Base-by-base conservation (phyloP, 2,797 vertebrate genomes). In the Poecile montanus region DNA sequence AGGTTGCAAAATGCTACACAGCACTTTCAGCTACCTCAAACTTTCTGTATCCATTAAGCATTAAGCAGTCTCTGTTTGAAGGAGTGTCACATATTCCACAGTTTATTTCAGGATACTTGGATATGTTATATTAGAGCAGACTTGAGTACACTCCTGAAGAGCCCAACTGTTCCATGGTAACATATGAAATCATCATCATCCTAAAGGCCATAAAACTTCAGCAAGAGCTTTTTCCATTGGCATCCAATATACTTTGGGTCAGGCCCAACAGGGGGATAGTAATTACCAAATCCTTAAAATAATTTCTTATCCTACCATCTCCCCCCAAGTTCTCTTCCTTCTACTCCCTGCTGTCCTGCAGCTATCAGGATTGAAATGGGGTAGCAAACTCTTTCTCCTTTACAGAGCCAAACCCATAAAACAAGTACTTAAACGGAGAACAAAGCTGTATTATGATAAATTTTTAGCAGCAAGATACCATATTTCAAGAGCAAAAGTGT, bases 71-170 rank as follows among this genome's bases (percentile, higher is more conserved):
- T 76, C 29, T 34, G 10, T 60, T 38, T 38, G 68, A 77, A 70
- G 38, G 20, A 36, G n/a, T 61, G 25, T 26, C 66, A n/a, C 5
- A 2, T 7, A 11, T 58, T 54, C 38, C 45, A 25, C 0, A 9
- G 36, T 16, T 86, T 51, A 72, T 63, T 60, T 87, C 21, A 30
- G 72, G 38, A 32, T n/a, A 26, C 7, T 74, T 22, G 2, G 36
- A 27, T 15, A 17, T 0, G 0, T 66, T n/a, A 8, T 8, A 47
- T 38, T 26, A 68, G 27, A 74, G 45, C 17, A 53, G 32, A 38
- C 19, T 40, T 20, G 14, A 65, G 32, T 18, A 5, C 4, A 16
- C 16, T 66, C n/a, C 45, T 61, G 19, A 88, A 68, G 25, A 60
- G 8, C 36, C 2, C 10, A 26, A 4, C 2, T 30, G 18, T 54